Base-by-base conservation (phyloP, 2,888 invertebrate genomes). In the Eupithecia pulchellata region DNA sequence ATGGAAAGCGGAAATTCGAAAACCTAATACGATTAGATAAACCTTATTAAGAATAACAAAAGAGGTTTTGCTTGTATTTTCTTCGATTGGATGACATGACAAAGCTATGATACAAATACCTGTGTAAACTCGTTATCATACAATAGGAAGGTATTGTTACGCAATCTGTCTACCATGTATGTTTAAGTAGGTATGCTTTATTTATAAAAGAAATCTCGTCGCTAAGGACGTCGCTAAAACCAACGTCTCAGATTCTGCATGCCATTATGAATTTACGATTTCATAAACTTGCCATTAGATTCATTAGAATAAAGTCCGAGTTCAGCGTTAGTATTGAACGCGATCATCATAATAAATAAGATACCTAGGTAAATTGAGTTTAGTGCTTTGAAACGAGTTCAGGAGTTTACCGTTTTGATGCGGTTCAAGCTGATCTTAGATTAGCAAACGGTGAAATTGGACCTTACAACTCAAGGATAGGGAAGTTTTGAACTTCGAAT, bases 141-240 rank as follows among this genome's bases (percentile, higher is more conserved):
- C 52, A 52, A 52, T 52, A 52, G 52, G 52, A 25, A 52, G 52
- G 25, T 52, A 52, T 25, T 47, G 20, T 47, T 25, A 52, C 25
- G 52, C 52, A 52, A 52, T 25, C 52, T 52, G 52, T 52, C 52
- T 4, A 25, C 25, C 25, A 4, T 4, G 25, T 25, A 47, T n/a
- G n/a, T 14, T 8, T 47, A 39, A 17, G 17, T 39, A 47, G 25
- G 52, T 52, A 52, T 52, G 52, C 52, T 52, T 52, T 52, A 52
- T 52, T 52, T 52, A 52, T 52, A 52, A 52, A 52, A 52, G 52
- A 25, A 20, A 47, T 52, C 52, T 52, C 52, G 25, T 52, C 52
- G 3, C 52, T 13, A 47, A 47, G 42, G n/a, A n/a, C n/a, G n/a
- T n/a, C n/a, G 2, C 8, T 52, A 52, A 1, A 6, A 52, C n/a